Percentiles rank a stretch among this genome's conserved stretches.
Conservation (phyloP, 1,140 invertebrate species). For the Zeugodacus cucurbitae region DNA sequence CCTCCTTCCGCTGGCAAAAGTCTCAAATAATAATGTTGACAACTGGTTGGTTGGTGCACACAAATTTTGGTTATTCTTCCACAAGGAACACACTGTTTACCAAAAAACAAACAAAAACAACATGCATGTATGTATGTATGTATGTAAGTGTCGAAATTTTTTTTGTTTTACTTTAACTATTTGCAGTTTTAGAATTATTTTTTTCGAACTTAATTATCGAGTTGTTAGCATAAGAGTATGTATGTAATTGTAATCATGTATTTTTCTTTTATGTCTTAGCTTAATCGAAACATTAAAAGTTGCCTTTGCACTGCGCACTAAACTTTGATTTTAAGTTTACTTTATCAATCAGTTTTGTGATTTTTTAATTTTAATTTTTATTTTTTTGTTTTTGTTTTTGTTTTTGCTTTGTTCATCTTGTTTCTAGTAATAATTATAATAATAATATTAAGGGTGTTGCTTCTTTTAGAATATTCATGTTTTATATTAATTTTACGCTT, state of each 20-base stretch:
- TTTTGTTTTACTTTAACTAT: background rate
- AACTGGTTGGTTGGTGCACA: too few species aligned
- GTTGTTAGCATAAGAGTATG: slow-evolving; percentile 23
- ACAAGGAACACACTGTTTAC: background rate
- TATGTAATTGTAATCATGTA: slow-evolving; percentile 8
- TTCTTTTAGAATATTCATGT: slow-evolving; percentile 29
- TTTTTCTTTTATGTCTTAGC: slow-evolving; percentile 17
- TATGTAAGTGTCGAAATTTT: background rate
- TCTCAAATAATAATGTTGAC: background rate
- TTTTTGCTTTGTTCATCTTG: background rate
- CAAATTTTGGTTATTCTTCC: too few species aligned
- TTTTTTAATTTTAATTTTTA: background rate
- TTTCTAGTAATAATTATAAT: too few species aligned
- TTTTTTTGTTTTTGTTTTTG: background rate
- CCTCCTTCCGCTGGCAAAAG: background rate
- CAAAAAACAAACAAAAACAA: background rate
- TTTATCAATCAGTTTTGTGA: background rate
- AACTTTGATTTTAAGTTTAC: slow-evolving; percentile 10
- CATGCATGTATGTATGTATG: background rate
- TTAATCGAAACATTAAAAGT: slow-evolving; percentile 33
- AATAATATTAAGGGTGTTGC: slow-evolving; percentile 31
- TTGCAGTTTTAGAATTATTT: background rate
- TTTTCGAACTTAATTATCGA: slow-evolving; percentile 20
- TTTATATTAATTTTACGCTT: slow-evolving; percentile 11
- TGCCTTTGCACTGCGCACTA: background rate